Conservation (phyloP, 2,888 invertebrate species). For the Eretmocerus hayati region DNA sequence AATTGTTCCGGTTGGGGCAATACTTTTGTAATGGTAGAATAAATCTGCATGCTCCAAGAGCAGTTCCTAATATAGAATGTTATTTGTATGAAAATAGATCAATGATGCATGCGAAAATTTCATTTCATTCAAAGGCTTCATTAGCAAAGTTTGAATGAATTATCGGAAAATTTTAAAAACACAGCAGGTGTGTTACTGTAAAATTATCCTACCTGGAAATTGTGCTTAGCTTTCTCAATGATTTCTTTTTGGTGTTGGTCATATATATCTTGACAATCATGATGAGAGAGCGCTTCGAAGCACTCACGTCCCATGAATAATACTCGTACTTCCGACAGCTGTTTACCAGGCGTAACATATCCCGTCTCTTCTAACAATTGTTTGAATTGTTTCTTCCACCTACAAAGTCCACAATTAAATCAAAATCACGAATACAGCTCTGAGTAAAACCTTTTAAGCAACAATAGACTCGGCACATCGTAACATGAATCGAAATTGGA, state of each 20-base stretch:
- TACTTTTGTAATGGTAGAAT: slow-evolving; percentile 87
- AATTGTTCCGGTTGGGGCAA: slow-evolving; percentile 81
- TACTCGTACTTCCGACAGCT: slow-evolving; percentile 80
- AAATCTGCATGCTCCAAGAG: slow-evolving; percentile 87
- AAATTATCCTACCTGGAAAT: slow-evolving; percentile 63
- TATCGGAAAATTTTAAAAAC: background rate
- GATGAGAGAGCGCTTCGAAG: slow-evolving; percentile 83
- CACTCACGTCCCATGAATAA: slow-evolving; percentile 91
- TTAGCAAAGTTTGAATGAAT: background rate
- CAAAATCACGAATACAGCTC: no score
- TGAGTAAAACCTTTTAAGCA: no score
- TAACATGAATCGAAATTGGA: no score
- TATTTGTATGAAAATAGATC: background rate
- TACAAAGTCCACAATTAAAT: no score
- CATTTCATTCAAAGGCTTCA: no score
- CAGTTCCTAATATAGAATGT: slow-evolving; percentile 58
- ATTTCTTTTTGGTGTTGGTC: slow-evolving; percentile 89
- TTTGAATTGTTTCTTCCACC: slow-evolving; percentile 92
- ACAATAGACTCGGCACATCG: no score
- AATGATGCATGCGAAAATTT: no score
- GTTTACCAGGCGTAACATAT: slow-evolving; percentile 93
- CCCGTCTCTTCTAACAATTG: slow-evolving; percentile 87
- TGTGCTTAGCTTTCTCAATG: slow-evolving; percentile 81
- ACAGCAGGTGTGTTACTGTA: background rate
- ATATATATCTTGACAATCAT: slow-evolving; percentile 87